Base-by-base conservation (phyloP, 35 echinoderm and acorn worm genomes). In the Amphiura filiformis region DNA sequence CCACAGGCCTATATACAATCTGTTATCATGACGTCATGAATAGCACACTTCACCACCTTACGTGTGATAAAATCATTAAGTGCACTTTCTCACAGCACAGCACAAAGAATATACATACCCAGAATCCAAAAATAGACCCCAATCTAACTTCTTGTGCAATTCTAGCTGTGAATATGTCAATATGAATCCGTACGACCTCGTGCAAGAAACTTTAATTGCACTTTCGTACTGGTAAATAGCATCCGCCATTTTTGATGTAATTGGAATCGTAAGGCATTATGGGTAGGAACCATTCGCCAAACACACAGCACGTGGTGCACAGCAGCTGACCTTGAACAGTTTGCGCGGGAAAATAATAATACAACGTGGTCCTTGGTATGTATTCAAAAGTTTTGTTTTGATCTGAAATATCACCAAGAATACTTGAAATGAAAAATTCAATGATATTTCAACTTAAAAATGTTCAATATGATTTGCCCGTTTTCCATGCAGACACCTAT, bases 201-300 rank as follows among this genome's bases (percentile, higher is more conserved):
- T 70, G 61, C 61, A 70, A 70, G 61, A 70, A 70, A 70, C 61
- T 70, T 70, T 70, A 70, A 70, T 70, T 70, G 61, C 61, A 70
- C 61, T 70, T 70, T 70, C 61, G 61, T 70, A 70, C 61, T 70
- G 61, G 28, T n/a, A 70, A 2, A 26, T 23, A 70, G 15, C 61
- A 70, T 70, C 61, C 61, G 61, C 61, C 61, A 70, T 70, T 70
- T 70, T 70, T 18, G 61, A 70, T 70, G 26, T 3, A n/a, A 2
- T 3, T 13, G 61, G 28, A 70, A 30, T 70, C 7, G 28, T n/a
- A 23, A 26, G 7, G 61, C 61, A 70, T 70, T 70, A n/a, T 70
- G 61, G 61, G 61, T 13, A 70, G 26, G 41, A 4, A 47, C 41
- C 41, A 47, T 47, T 47, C 41, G 41, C 41, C 41, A 47, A 26